Evolutionary conservation across 1,140 invertebrate genomes (phyloP).

Genomic region (Eupeodes corollae): DNA sequence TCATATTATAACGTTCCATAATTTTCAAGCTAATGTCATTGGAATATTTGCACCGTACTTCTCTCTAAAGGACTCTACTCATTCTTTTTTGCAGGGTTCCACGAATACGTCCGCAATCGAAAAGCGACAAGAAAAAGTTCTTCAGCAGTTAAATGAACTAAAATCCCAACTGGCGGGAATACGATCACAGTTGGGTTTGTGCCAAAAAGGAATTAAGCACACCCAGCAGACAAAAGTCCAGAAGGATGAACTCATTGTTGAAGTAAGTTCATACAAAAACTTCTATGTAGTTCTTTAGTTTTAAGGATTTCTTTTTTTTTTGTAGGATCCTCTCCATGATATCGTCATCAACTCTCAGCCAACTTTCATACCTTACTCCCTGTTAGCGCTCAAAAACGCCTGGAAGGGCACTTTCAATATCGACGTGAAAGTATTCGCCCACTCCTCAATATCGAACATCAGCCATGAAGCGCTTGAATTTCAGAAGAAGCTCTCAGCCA

Average conservation of each 20-base stretch:
- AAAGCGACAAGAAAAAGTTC: slow-evolving; percentile 23
- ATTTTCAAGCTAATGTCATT: not conserved
- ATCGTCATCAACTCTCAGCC: slow-evolving; percentile 35
- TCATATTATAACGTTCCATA: not conserved
- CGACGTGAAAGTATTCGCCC: slow-evolving; percentile 31
- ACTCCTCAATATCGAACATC: slow-evolving; percentile 33
- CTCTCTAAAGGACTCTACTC: not conserved
- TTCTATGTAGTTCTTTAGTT: not conserved
- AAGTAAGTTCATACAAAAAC: not conserved
- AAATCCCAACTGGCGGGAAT: slow-evolving; percentile 25
- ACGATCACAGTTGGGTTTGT: slow-evolving; percentile 21
- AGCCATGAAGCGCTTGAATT: slow-evolving; percentile 25
- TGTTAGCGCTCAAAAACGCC: slow-evolving; percentile 31
- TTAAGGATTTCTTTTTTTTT: not conserved
- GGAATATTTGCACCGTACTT: not conserved
- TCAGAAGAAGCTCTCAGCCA: slow-evolving; percentile 21
- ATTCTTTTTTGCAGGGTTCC: not conserved
- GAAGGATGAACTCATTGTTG: slow-evolving; percentile 19
- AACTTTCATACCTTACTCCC: slow-evolving; percentile 34
- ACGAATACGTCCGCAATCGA: slow-evolving; percentile 9
- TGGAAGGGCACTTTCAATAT: slow-evolving; percentile 28
- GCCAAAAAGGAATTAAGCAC: slow-evolving; percentile 20
- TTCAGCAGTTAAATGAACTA: slow-evolving; percentile 28
- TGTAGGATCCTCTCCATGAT: slow-evolving; percentile 28
- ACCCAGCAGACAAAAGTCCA: slow-evolving; percentile 14